Evolutionary conservation across 1,140 invertebrate species (phyloP).

Genomic region (Pentalonia nigronervosa): DNA sequence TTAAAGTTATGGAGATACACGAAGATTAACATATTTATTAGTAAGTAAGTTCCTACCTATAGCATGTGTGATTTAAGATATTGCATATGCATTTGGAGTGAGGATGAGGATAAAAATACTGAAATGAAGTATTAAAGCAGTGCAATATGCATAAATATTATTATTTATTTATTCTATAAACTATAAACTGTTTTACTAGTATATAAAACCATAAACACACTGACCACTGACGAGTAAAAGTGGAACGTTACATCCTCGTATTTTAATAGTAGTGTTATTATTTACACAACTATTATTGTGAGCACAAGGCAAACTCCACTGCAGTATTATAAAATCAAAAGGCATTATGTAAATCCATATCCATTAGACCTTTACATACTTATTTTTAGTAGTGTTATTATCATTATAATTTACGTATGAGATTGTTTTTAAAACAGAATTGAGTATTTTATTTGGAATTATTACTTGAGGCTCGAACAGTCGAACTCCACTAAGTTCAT

Average conservation of each 20-base stretch:
- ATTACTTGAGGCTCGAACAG: background rate
- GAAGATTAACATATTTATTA: slow-evolving; percentile 7
- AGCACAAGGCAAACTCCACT: background rate
- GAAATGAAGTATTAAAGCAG: background rate
- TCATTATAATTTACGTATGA: background rate
- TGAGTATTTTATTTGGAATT: background rate
- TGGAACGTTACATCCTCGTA: background rate
- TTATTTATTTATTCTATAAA: background rate
- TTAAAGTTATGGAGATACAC: background rate
- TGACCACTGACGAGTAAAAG: background rate
- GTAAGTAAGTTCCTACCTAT: background rate
- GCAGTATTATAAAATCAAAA: background rate
- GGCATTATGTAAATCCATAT: background rate
- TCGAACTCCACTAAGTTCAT: background rate
- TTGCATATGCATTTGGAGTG: background rate
- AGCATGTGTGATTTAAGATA: background rate
- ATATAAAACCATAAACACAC: slow-evolving; percentile 13
- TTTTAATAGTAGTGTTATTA: background rate
- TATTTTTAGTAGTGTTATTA: background rate
- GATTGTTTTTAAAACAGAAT: background rate
- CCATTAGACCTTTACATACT: background rate
- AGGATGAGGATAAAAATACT: background rate
- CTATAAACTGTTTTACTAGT: background rate
- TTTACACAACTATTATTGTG: background rate
- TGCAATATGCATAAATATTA: background rate